Evolutionary conservation across 2,888 invertebrate species (phyloP).

Genomic region (Agriopis leucophaearia): DNA sequence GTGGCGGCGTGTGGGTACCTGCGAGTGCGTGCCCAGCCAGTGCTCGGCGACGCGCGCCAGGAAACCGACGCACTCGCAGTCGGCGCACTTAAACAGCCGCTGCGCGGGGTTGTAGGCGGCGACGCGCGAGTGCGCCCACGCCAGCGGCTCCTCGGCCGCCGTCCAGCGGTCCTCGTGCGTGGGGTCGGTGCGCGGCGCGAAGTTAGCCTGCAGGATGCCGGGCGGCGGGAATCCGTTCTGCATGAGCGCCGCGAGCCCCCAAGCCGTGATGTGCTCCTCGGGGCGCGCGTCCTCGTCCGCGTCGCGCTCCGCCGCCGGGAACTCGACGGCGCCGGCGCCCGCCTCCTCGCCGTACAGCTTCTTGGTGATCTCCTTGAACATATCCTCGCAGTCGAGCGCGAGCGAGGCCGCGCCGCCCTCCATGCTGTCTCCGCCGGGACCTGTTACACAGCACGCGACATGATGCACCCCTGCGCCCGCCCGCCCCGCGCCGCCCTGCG

Average conservation of each 20-base stretch:
- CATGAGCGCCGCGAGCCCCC: slow-evolving; percentile 92
- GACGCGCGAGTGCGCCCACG: slow-evolving; percentile 92
- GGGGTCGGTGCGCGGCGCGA: slow-evolving; percentile 83
- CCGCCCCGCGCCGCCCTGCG: not conserved
- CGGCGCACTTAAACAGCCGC: slow-evolving; percentile 91
- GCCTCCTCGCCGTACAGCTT: slow-evolving; percentile 95
- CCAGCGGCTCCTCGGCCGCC: slow-evolving; percentile 89
- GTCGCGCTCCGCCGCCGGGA: slow-evolving; percentile 82
- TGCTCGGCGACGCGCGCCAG: slow-evolving; percentile 91
- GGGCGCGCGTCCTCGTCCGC: slow-evolving; percentile 86
- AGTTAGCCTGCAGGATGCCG: slow-evolving; percentile 87
- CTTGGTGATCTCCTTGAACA: slow-evolving; percentile 96
- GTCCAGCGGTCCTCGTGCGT: slow-evolving; percentile 88
- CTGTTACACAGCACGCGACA: not conserved
- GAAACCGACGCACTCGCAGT: slow-evolving; percentile 92
- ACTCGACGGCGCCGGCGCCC: slow-evolving; percentile 71
- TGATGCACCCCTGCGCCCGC: slow-evolving; percentile 9
- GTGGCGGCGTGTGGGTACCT: slow-evolving; percentile 76
- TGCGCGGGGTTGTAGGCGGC: slow-evolving; percentile 93
- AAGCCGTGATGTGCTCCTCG: slow-evolving; percentile 91
- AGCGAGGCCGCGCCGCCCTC: slow-evolving; percentile 84
- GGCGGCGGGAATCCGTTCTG: slow-evolving; percentile 90
- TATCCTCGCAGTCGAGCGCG: slow-evolving; percentile 92
- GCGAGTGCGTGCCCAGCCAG: slow-evolving; percentile 89
- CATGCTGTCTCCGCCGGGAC: slow-evolving; percentile 65